Percentiles rank a stretch among this genome's conserved stretches.
Conservation (phyloP, 1,140 invertebrate genomes). For the Panagrolaimus sp. region DNA sequence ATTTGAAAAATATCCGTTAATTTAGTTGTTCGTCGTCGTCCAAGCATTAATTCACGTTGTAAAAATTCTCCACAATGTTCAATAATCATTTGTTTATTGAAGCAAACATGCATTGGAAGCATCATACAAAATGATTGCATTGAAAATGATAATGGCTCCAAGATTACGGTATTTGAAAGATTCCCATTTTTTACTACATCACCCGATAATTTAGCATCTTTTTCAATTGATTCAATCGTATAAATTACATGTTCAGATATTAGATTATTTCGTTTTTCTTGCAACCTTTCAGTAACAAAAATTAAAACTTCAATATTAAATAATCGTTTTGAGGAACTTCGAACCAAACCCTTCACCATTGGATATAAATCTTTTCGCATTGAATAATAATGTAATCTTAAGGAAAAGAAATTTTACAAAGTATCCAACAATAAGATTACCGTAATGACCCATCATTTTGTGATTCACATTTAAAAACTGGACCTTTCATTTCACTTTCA, state of each 20-base stretch:
- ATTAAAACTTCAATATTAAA: constrained; percentile 55
- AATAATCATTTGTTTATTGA: constrained; percentile 58
- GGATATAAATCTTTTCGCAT: constrained; percentile 60
- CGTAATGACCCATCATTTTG: constrained; percentile 31
- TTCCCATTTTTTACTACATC: not conserved
- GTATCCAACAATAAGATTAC: not conserved
- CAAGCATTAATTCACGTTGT: constrained; percentile 21
- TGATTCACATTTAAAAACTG: constrained; percentile 31
- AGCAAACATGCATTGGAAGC: constrained; percentile 62
- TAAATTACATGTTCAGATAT: constrained; percentile 53
- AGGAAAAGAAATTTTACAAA: not conserved
- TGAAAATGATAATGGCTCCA: not conserved
- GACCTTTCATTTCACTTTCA: constrained; percentile 28
- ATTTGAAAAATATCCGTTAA: constrained; percentile 29
- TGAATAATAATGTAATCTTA: constrained; percentile 60
- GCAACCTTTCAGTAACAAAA: constrained; percentile 51
- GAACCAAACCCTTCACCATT: constrained; percentile 59
- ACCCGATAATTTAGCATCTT: not conserved
- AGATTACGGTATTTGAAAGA: not conserved
- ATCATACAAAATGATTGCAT: constrained; percentile 41
- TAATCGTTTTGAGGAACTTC: constrained; percentile 48
- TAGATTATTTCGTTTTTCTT: constrained; percentile 49
- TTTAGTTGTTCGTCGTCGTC: constrained; percentile 28
- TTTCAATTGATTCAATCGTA: constrained; percentile 21
- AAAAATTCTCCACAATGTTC: constrained; percentile 51